Percentiles rank a stretch among this genome's conserved stretches.
Conservation (phyloP, 2,888 invertebrate species). For the Eupeodes latifasciatus region DNA sequence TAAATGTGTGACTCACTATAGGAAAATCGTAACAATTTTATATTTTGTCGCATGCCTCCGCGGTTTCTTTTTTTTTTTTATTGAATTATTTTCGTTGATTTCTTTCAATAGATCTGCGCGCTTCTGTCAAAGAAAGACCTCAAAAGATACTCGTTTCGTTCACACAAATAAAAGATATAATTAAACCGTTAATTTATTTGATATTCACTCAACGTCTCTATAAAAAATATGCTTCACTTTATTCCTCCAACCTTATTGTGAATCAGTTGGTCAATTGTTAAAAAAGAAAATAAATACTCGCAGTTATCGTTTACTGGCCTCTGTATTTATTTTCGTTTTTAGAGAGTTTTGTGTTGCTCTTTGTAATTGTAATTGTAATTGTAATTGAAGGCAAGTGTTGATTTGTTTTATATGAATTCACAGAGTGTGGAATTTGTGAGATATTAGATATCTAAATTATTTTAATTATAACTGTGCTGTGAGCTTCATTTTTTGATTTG, state of each 20-base stretch:
- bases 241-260: conserved; percentile 68
- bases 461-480: conserved; percentile 24
- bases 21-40: conserved; percentile 32
- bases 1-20: not conserved
- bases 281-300: conserved; percentile 28
- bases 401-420: not conserved
- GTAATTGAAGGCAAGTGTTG: not conserved
- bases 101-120: conserved; percentile 60
- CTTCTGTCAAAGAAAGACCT: conserved; percentile 47
- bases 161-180: conserved; percentile 7
- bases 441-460: conserved; percentile 33
- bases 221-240: conserved; percentile 53
- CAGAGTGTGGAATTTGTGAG: conserved; percentile 37
- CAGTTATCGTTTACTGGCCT: not conserved
- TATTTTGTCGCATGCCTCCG: conserved; percentile 41
- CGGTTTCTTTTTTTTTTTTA: conserved; percentile 43
- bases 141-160: conserved; percentile 52
- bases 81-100: conserved; percentile 7
- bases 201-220: conserved; percentile 54
- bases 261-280: conserved; percentile 59
- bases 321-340: conserved; percentile 34
- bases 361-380: not conserved
- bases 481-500: conserved; percentile 34
- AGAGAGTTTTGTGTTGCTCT: conserved; percentile 59
- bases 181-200: conserved; percentile 73